Base-by-base conservation (phyloP, 2,888 invertebrate species). In the Cataglyphis rosenhaueri region DNA sequence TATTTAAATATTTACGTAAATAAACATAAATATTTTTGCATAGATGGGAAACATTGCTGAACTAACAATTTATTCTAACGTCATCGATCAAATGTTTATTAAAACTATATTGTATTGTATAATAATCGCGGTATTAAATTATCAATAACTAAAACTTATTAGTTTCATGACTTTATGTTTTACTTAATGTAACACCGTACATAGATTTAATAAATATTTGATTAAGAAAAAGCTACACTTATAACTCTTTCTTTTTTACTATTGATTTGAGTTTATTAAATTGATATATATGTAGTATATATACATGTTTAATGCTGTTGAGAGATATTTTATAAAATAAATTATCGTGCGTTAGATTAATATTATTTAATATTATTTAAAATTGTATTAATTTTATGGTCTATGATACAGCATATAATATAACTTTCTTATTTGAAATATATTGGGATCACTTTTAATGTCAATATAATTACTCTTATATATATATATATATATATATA, bases 381-480 rank as follows among this genome's bases (percentile, higher is more conserved):
- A 10, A 74, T 8, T n/a, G n/a, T 61, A 62, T 61, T 44, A n/a
- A 12, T 44, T 38, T 29, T 25, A 55, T 12, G 0, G 0, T 25
- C 12, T 76, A 66, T 65, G 9, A 57, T 68, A 59, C 59, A 70
- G 61, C 21, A 79, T 78, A 59, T 52, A 52, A 52, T 79, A 79
- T 32, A 79, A 44, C 21, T 57, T 48, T 15, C n/a, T 62, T 21
- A 52, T n/a, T 48, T 32, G 35, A 12, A 6, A 10, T 74, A n/a
- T 71, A 25, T 32, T 62, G 32, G 18, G 18, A 74, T 15, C 29
- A 32, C 25, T 74, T 44, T n/a, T n/a, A 52, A 52, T 52, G 3
- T 52, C 12, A 12, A 61, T n/a, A 59, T 32, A 59, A 18, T 29
- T 74, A 21, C 21, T 21, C 21, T 21, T 21, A 21, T 21, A 21